A percentile compares a stretch with the other conserved stretches of the same genome.
Evolutionary conservation across 1,140 invertebrate species (phyloP).

Genomic region (Harlomillsia oculata): DNA sequence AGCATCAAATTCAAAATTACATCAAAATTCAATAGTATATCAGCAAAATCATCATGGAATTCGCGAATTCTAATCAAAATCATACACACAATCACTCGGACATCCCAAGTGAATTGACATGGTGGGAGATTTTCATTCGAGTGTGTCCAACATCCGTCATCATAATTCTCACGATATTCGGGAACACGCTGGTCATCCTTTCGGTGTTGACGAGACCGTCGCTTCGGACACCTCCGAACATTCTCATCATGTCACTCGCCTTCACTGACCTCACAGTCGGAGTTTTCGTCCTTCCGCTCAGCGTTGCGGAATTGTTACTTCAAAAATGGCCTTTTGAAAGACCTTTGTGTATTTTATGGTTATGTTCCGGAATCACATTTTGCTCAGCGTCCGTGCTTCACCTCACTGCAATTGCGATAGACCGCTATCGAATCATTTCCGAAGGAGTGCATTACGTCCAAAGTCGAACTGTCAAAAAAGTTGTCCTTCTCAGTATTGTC

Average conservation of each 20-base stretch:
- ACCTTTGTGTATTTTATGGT: neutral
- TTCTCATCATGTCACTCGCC: neutral
- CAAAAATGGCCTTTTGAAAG: neutral
- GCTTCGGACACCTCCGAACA: neutral
- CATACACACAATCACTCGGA: too few relatives aligned
- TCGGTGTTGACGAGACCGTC: neutral
- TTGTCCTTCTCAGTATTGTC: slow-evolving; percentile 39
- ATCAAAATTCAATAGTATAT: too few relatives aligned
- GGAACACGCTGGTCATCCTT: slow-evolving; percentile 55
- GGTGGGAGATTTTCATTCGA: too few relatives aligned
- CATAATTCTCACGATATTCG: slow-evolving; percentile 46
- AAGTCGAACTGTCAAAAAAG: slow-evolving; percentile 57
- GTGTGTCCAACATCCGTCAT: too few relatives aligned
- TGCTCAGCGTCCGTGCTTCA: slow-evolving; percentile 94
- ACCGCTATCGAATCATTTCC: slow-evolving; percentile 88
- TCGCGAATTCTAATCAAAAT: too few relatives aligned
- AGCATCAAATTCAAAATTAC: too few relatives aligned
- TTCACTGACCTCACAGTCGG: neutral
- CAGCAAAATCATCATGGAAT: too few relatives aligned
- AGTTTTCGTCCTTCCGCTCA: neutral
- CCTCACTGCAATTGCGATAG: slow-evolving; percentile 89
- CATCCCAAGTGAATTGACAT: too few relatives aligned
- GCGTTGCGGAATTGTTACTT: neutral
- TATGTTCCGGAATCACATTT: slow-evolving; percentile 63
- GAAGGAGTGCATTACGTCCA: slow-evolving; percentile 95